phyloP scores from a whole-genome alignment of 2,888 invertebrate genomes.

The Xylota sylvarum region DNA sequence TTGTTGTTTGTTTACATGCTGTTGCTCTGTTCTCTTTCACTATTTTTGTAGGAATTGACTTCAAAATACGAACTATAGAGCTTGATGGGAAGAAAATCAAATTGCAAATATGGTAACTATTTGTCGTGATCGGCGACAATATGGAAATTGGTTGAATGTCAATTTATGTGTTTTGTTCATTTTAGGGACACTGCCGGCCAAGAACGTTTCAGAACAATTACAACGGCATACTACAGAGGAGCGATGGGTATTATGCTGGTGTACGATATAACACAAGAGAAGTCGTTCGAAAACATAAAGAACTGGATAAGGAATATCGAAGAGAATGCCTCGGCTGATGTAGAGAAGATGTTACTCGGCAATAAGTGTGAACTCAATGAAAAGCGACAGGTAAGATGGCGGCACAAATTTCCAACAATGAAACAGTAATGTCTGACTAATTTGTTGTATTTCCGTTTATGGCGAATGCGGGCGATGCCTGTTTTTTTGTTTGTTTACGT shows the following conservation, averaged over 20 bases:
- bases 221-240: slow-evolving; percentile 99
- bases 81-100: slow-evolving; percentile 99
- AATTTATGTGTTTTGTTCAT: slow-evolving; percentile 55
- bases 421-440: neutral
- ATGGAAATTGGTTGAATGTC: neutral
- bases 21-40: slow-evolving; percentile 49
- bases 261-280: slow-evolving; percentile 99
- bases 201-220: slow-evolving; percentile 99
- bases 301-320: slow-evolving; percentile 99
- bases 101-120: slow-evolving; percentile 97
- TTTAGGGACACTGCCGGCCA: slow-evolving; percentile 99
- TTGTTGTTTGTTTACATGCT: slow-evolving; percentile 72
- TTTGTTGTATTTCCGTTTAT: neutral
- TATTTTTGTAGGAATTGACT: slow-evolving; percentile 95
- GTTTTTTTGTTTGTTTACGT: neutral
- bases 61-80: slow-evolving; percentile 99
- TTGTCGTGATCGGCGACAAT: neutral
- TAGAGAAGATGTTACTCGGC: slow-evolving; percentile 99
- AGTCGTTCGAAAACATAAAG: slow-evolving; percentile 99
- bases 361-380: slow-evolving; percentile 99
- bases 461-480: neutral
- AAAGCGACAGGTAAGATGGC: slow-evolving; percentile 91
- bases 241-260: slow-evolving; percentile 99
- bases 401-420: neutral
- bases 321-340: slow-evolving; percentile 99